Conservation (phyloP, 1,140 invertebrate genomes). For the Drosophila mayri region DNA sequence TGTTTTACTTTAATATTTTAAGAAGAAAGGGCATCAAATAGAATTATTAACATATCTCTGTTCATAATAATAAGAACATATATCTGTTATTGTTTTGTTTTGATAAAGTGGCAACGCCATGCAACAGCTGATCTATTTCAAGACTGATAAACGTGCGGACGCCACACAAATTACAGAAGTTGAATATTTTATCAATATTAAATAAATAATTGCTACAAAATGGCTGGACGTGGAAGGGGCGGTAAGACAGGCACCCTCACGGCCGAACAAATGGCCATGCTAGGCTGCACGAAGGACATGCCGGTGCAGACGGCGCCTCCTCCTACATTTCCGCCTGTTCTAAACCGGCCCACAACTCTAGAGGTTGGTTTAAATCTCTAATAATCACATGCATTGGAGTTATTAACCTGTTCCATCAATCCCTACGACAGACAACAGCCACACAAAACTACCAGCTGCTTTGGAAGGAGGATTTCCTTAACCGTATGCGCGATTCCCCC, state of each 20-base stretch:
- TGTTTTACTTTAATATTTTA: no score
- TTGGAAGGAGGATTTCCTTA: slow-evolving; percentile 83
- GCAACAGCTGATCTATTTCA: slow-evolving; percentile 33
- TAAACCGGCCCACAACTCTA: slow-evolving; percentile 87
- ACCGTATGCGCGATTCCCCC: slow-evolving; percentile 86
- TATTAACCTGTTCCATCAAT: not conserved
- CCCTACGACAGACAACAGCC: slow-evolving; percentile 56
- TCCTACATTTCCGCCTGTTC: slow-evolving; percentile 88
- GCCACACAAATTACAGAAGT: slow-evolving; percentile 30
- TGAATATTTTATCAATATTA: not conserved
- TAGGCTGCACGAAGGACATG: slow-evolving; percentile 88
- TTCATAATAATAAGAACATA: no score
- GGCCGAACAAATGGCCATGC: slow-evolving; percentile 86
- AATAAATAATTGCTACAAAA: slow-evolving; percentile 20
- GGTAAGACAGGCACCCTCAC: slow-evolving; percentile 88
- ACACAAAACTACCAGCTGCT: slow-evolving; percentile 76
- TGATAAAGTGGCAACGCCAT: slow-evolving; percentile 42
- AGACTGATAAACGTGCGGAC: slow-evolving; percentile 46
- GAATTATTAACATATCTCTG: no score
- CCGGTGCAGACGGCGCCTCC: slow-evolving; percentile 88
- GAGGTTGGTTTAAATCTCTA: slow-evolving; percentile 42
- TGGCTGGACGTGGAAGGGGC: slow-evolving; percentile 85
- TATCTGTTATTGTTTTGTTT: slow-evolving; percentile 40
- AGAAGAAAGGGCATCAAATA: no score
- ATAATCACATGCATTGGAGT: not conserved